Percentiles rank a stretch among this genome's conserved stretches.
phyloP scores from a whole-genome alignment of 2,888 invertebrate genomes.

The Spisula subtruncata region DNA sequence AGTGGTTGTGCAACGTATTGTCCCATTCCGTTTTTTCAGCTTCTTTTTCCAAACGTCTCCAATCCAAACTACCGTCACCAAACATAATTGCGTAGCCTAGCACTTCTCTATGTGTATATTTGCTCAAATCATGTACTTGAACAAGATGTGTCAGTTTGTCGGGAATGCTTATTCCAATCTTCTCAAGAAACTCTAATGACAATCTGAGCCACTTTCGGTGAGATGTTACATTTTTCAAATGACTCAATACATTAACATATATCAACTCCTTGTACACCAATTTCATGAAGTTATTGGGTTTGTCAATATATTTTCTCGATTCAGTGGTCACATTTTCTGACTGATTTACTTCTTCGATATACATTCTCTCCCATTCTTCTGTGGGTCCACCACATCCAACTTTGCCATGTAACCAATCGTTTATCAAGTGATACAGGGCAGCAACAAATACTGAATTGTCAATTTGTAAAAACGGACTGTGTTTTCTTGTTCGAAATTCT shows the following conservation, averaged over 20 bases:
- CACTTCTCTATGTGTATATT: constrained; percentile 62
- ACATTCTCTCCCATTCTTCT: constrained; percentile 53
- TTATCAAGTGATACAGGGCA: constrained; percentile 33
- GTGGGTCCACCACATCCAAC: constrained; percentile 55
- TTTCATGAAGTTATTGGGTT: background rate
- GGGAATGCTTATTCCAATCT: constrained; percentile 54
- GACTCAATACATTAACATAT: constrained; percentile 49
- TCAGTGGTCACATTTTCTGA: background rate
- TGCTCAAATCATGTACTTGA: constrained; percentile 64
- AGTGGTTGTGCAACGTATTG: constrained; percentile 58
- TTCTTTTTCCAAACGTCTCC: constrained; percentile 44
- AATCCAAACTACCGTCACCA: constrained; percentile 53
- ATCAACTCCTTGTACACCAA: constrained; percentile 47
- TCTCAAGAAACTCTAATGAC: constrained; percentile 43
- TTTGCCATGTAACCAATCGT: constrained; percentile 59
- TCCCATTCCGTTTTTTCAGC: constrained; percentile 64
- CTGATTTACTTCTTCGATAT: constrained; percentile 46
- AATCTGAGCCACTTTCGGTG: constrained; percentile 65
- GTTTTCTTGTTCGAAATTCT: constrained; percentile 4
- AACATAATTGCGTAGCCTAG: constrained; percentile 71
- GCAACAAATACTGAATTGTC: constrained; percentile 28
- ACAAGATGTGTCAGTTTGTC: constrained; percentile 52
- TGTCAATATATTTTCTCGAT: background rate
- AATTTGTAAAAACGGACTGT: constrained; percentile 42
- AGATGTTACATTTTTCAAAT: constrained; percentile 54